Evolutionary conservation across 2,888 invertebrate genomes (phyloP).

Genomic region (Horisme vitalbata): DNA sequence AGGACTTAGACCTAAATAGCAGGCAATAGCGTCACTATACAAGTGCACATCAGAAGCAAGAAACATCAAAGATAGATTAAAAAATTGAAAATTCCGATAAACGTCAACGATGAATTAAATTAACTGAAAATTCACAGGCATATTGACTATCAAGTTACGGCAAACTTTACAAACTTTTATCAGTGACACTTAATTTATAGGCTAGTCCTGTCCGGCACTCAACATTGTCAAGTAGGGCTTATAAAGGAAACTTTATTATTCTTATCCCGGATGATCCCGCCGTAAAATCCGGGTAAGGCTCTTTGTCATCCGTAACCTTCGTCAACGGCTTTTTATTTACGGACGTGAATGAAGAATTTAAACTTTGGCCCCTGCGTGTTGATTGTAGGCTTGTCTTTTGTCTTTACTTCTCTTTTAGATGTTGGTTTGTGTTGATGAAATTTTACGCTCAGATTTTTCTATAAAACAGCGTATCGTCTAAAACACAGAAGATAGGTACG

Average conservation of each 20-base stretch:
- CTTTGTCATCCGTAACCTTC: slow-evolving; percentile 12
- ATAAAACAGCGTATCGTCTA: too few species aligned
- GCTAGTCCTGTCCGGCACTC: slow-evolving; percentile 8
- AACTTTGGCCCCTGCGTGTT: not conserved
- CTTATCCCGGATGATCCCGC: slow-evolving; percentile 21
- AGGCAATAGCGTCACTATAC: too few species aligned
- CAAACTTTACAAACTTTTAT: not conserved
- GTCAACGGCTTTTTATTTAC: slow-evolving; percentile 11
- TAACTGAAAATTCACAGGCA: not conserved
- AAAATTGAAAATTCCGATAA: too few species aligned
- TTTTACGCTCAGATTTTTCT: too few species aligned
- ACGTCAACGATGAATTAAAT: too few species aligned
- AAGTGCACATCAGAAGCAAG: too few species aligned
- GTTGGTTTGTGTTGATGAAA: too few species aligned
- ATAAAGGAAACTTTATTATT: slow-evolving; percentile 16
- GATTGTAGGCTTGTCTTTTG: too few species aligned
- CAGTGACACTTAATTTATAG: slow-evolving; percentile 10
- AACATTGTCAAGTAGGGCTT: slow-evolving; percentile 3
- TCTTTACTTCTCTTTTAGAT: too few species aligned
- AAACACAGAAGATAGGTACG: too few species aligned
- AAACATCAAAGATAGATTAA: too few species aligned
- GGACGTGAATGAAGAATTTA: slow-evolving; percentile 1
- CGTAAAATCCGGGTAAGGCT: slow-evolving; percentile 23
- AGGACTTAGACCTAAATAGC: too few species aligned
- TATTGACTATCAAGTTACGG: not conserved